Evolutionary conservation across 35 echinoderm and acorn worm species (phyloP).

Genomic region (Amphiura filiformis): DNA sequence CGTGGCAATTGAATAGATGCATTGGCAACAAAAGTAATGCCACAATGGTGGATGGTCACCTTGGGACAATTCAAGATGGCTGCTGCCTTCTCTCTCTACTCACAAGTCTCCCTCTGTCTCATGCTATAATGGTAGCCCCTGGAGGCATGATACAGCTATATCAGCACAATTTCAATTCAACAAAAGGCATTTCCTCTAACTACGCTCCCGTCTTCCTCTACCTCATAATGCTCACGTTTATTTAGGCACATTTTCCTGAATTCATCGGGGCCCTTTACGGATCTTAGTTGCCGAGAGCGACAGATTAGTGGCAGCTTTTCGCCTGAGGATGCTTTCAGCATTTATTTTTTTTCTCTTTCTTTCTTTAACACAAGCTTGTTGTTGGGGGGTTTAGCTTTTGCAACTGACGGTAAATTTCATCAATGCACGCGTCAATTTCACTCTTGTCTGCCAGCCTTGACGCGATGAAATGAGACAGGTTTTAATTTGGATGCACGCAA

Average conservation of each 20-base stretch:
- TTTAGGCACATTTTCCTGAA: constrained; percentile 7
- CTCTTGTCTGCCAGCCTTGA: constrained; percentile 4
- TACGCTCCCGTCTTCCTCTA: not conserved
- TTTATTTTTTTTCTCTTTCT: not conserved
- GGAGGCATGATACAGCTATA: not conserved
- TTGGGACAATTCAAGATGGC: not conserved
- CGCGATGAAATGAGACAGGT: not conserved
- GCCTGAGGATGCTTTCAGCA: not conserved
- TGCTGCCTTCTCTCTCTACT: too few relatives aligned
- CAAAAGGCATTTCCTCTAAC: constrained; percentile 2
- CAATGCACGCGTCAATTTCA: constrained; percentile 11
- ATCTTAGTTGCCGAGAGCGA: not conserved
- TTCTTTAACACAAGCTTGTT: not conserved
- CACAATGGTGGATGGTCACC: not conserved
- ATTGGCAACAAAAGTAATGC: not conserved
- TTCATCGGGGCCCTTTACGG: constrained; percentile 5
- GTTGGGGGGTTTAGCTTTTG: not conserved
- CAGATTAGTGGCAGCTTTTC: constrained; percentile 1
- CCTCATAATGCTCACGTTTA: constrained; percentile 1
- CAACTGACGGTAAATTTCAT: constrained; percentile 12
- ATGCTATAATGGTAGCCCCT: not conserved
- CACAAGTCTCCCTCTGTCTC: too few relatives aligned
- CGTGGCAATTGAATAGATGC: constrained; percentile 1
- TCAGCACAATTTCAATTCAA: constrained; percentile 15
- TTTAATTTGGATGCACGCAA: constrained; percentile 14